Base-by-base conservation (phyloP, 92 coral and sea anemone genomes). In the Parazoanthus darwini region DNA sequence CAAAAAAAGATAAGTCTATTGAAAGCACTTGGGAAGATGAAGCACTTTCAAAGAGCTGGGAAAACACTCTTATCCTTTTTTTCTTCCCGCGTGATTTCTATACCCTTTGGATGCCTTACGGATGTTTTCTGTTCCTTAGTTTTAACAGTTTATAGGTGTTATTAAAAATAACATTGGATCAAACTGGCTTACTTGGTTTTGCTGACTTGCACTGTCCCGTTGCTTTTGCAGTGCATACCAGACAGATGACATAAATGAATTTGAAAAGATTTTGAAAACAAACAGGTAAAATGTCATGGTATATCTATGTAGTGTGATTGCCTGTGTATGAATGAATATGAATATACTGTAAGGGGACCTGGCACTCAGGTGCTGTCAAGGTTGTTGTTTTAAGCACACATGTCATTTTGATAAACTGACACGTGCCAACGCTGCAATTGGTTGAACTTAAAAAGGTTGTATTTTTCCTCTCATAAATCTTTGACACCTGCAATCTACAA, bases 211-310 rank as follows among this genome's bases (percentile, higher is more conserved):
- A 50, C 1, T 25, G 10, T 35, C 9, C 43, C 82, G 77, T 51
- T 56, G 23, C 36, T 75, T 8, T 59, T 48, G n/a, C 81, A 88
- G 99, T 80, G 99, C 99, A 23, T 97, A 97, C 82, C 99, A 97
- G 88, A 97, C 96, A 56, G 96, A 97, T 80, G 99, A 97, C 85
- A 97, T 97, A 88, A 97, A 95, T 81, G 99, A 97, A 91, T 97
- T 97, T 89, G 99, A 97, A 88, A 97, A 95, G 82, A 97, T 97
- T 85, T 92, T 97, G 38, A 95, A 96, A 94, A 97, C 95, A 35
- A 97, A 97, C 96, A 94, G 98, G 98, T 94, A 82, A 46, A 46
- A 54, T 54, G 0, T 2, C 59, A 54, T 54, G 18, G 18, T 54
- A 13, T 54, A 14, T 15, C 9, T 73, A 6, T 22, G 5, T 58